These are phyloP conservation scores for Morinoia aosen DNA, from an alignment of 2,888 invertebrate species.

Conservation along the genomic window DNA sequence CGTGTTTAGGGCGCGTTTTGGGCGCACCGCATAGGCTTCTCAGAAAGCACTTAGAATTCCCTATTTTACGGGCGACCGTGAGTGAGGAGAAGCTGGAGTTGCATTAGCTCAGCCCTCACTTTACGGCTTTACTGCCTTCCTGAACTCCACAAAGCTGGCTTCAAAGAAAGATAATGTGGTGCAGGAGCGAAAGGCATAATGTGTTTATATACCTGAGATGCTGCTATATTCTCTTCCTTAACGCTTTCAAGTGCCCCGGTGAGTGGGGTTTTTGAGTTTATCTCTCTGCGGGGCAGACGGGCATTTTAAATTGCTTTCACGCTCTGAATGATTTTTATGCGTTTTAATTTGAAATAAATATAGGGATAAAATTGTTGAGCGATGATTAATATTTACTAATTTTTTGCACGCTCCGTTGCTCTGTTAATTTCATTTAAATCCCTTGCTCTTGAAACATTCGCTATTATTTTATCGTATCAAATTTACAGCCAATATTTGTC, in stretches of 20 bases:
- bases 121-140: slow-evolving; percentile 35
- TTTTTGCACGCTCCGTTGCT: neutral
- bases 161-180: neutral
- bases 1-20: neutral
- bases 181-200: neutral
- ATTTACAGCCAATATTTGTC: neutral
- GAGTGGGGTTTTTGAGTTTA: neutral
- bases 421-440: neutral
- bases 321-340: neutral
- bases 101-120: slow-evolving; percentile 33
- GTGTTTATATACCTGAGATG: slow-evolving; percentile 12
- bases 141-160: slow-evolving; percentile 14
- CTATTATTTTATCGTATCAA: neutral
- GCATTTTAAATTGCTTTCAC: neutral
- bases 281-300: neutral
- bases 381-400: neutral
- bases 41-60: slow-evolving; percentile 6
- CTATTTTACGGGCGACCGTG: neutral
- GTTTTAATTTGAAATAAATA: neutral
- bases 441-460: neutral
- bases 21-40: neutral
- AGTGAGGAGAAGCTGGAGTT: slow-evolving; percentile 43
- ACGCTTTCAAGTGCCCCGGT: neutral
- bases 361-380: neutral
- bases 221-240: neutral